Percentiles rank a stretch among this genome's conserved stretches.
These are phyloP conservation scores for Ptychobarbus kaznakovi DNA, from an alignment of 2,797 vertebrate species.

Conservation along the genomic window DNA sequence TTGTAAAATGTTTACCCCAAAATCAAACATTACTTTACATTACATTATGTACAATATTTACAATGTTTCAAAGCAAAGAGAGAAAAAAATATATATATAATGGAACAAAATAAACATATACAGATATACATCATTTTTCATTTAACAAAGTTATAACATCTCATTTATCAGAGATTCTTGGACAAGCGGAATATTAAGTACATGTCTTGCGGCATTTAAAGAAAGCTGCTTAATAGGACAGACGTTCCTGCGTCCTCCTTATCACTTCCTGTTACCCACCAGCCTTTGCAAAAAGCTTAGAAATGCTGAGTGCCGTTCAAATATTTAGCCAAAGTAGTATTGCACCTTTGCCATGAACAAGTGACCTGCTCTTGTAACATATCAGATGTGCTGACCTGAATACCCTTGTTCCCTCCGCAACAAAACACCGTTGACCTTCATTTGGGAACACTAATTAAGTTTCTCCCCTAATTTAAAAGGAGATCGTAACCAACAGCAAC, in stretches of 20 bases:
- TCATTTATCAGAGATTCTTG: constrained; percentile 72
- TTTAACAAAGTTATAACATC: constrained; percentile 71
- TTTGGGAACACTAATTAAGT: constrained; percentile 31
- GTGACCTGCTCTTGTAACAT: constrained; percentile 54
- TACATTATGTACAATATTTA: constrained; percentile 79
- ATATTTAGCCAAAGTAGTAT: constrained; percentile 64
- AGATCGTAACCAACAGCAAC: constrained; percentile 30
- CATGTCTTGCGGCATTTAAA: constrained; percentile 71
- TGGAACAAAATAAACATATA: constrained; percentile 57
- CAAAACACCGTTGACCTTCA: constrained; percentile 55
- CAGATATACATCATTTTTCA: constrained; percentile 65
- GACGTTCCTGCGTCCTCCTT: constrained; percentile 65
- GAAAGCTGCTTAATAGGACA: constrained; percentile 69
- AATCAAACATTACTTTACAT: constrained; percentile 80
- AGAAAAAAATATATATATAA: constrained; percentile 50
- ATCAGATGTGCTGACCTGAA: constrained; percentile 46
- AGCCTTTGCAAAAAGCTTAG: constrained; percentile 58
- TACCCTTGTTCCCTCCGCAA: constrained; percentile 60
- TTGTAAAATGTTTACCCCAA: constrained; percentile 76
- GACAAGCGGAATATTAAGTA: constrained; percentile 63
- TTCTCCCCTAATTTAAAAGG: constrained; percentile 27
- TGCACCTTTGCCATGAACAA: constrained; percentile 62
- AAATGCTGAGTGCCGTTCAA: constrained; percentile 50
- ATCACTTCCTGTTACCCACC: constrained; percentile 56
- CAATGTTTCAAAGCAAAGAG: constrained; percentile 59